phyloP scores from a whole-genome alignment of 1,140 invertebrate species.

The Cyclina sinensis region DNA sequence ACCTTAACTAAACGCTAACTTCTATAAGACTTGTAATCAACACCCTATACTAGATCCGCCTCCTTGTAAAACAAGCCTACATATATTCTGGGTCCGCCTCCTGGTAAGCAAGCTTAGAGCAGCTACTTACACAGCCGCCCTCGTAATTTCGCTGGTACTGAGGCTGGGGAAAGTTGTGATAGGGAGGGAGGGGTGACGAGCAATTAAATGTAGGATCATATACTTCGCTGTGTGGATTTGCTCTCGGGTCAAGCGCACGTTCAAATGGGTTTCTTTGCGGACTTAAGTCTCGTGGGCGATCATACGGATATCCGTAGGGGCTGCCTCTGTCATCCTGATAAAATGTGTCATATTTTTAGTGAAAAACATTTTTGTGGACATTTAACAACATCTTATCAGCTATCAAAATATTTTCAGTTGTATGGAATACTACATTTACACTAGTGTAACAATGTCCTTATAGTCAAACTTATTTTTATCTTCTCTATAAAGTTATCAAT shows the following conservation, averaged over 20 bases:
- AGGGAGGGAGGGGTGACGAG: background rate
- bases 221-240: constrained; percentile 20
- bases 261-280: background rate
- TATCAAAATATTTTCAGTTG: too few species aligned
- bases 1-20: too few species aligned
- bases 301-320: background rate
- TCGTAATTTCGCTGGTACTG: background rate
- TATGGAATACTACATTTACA: too few species aligned
- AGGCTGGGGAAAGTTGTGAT: constrained; percentile 40
- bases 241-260: background rate
- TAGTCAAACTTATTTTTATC: too few species aligned
- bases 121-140: background rate
- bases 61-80: too few species aligned
- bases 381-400: too few species aligned
- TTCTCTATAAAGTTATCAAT: too few species aligned
- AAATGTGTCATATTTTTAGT: background rate
- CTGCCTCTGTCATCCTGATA: background rate
- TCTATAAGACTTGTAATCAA: too few species aligned
- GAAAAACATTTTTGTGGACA: too few species aligned
- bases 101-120: background rate
- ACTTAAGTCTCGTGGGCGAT: background rate
- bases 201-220: constrained; percentile 25
- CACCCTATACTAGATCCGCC: too few species aligned
- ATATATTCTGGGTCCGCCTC: background rate
- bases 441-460: too few species aligned